Conservation (phyloP, 2,888 invertebrate genomes). For the Andrena minutula region DNA sequence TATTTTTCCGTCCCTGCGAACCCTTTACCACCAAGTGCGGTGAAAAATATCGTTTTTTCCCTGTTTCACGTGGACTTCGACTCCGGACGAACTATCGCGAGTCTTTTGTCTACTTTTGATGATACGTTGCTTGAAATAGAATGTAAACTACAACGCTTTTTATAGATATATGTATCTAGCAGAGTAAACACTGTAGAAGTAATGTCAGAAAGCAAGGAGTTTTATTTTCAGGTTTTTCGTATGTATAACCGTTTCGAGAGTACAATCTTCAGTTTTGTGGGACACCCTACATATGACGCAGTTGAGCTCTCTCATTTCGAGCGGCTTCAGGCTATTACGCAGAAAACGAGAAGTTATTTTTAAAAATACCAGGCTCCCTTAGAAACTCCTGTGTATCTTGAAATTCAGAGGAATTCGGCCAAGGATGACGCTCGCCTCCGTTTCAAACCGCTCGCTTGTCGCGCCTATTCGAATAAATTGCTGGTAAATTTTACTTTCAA, state of each 20-base stretch:
- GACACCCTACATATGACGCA: background rate
- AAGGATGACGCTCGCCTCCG: background rate
- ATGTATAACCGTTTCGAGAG: background rate
- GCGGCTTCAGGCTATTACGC: background rate
- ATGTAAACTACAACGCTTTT: no score
- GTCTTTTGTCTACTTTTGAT: background rate
- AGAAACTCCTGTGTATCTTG: background rate
- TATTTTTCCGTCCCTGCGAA: background rate
- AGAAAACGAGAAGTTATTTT: background rate
- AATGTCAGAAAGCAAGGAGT: no score
- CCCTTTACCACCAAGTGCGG: slow-evolving; percentile 1
- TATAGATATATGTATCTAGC: no score
- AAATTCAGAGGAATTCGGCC: slow-evolving; percentile 1
- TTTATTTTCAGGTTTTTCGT: background rate
- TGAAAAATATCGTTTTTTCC: slow-evolving; percentile 17
- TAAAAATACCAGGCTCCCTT: background rate
- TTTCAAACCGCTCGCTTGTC: background rate
- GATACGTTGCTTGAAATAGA: no score
- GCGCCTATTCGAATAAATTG: background rate
- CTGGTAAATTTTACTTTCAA: background rate
- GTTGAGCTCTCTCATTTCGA: background rate
- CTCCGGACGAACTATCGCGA: background rate
- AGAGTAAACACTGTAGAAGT: no score
- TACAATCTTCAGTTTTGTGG: background rate
- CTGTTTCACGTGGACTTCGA: slow-evolving; percentile 7